Evolutionary conservation across 2,113 vertebrate genomes (phyloP).

Genomic region (Enhydra lutris): DNA sequence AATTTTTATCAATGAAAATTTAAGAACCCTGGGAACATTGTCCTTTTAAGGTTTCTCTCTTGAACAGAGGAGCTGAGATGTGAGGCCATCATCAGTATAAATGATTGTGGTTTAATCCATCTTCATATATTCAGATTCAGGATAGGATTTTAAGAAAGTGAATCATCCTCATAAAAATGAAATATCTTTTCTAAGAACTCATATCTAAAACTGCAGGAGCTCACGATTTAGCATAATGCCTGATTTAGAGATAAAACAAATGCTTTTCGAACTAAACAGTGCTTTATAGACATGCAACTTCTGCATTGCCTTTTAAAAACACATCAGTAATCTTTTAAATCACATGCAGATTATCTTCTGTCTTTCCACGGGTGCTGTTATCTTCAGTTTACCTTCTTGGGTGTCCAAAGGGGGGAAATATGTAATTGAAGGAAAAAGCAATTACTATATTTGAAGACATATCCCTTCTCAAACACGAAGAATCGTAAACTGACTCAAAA

Average conservation of each 20-base stretch:
- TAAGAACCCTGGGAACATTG: background rate
- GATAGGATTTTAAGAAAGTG: background rate
- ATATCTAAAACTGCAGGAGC: background rate
- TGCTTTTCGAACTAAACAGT: background rate
- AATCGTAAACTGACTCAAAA: background rate
- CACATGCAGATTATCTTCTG: background rate
- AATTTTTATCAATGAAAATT: background rate
- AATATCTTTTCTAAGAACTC: background rate
- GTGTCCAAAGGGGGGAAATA: background rate
- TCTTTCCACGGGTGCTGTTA: background rate
- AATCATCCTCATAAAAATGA: background rate
- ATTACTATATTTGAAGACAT: background rate
- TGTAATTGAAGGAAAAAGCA: background rate
- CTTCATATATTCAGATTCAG: background rate
- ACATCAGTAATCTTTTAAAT: background rate
- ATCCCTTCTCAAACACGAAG: background rate
- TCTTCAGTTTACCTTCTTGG: background rate
- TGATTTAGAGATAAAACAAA: background rate
- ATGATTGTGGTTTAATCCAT: background rate
- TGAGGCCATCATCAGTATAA: background rate
- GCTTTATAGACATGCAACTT: background rate
- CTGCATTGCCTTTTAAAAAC: background rate
- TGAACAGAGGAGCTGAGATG: background rate
- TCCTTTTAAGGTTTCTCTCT: background rate
- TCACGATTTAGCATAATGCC: background rate